A percentile compares a stretch with the other conserved stretches of the same genome.
phyloP scores from a whole-genome alignment of 2,888 invertebrate species.

The Liodrosophila aerea region DNA sequence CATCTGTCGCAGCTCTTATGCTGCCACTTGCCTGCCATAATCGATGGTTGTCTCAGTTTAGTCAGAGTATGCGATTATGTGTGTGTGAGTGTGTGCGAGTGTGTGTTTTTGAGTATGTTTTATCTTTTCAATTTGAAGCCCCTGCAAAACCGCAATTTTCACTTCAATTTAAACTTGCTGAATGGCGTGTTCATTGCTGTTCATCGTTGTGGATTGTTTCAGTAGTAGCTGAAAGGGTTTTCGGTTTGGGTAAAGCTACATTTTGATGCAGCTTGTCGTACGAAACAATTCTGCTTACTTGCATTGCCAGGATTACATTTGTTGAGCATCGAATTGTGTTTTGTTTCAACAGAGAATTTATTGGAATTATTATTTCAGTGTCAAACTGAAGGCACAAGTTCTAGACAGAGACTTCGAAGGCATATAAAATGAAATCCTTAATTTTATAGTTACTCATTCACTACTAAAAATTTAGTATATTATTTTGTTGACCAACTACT shows the following conservation, averaged over 20 bases:
- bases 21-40: constrained; percentile 53
- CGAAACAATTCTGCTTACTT: background rate
- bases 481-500: too few relatives aligned
- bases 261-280: too few relatives aligned
- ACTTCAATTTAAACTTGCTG: constrained; percentile 70
- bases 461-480: too few relatives aligned
- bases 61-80: constrained; percentile 16
- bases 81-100: background rate
- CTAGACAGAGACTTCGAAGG: too few relatives aligned
- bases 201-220: constrained; percentile 8
- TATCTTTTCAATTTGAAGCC: constrained; percentile 40
- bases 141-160: constrained; percentile 62
- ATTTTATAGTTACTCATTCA: too few relatives aligned
- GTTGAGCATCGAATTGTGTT: background rate
- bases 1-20: constrained; percentile 12
- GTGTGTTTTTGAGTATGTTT: constrained; percentile 18
- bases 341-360: background rate
- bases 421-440: too few relatives aligned
- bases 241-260: too few relatives aligned
- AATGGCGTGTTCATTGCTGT: constrained; percentile 61
- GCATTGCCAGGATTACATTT: background rate
- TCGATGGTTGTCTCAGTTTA: constrained; percentile 54
- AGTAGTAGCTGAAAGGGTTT: too few relatives aligned
- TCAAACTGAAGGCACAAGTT: too few relatives aligned
- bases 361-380: background rate